Percentiles rank a stretch among this genome's conserved stretches.
These are phyloP conservation scores for Phyto melanocephala DNA, from an alignment of 2,888 invertebrate genomes.

Conservation along the genomic window DNA sequence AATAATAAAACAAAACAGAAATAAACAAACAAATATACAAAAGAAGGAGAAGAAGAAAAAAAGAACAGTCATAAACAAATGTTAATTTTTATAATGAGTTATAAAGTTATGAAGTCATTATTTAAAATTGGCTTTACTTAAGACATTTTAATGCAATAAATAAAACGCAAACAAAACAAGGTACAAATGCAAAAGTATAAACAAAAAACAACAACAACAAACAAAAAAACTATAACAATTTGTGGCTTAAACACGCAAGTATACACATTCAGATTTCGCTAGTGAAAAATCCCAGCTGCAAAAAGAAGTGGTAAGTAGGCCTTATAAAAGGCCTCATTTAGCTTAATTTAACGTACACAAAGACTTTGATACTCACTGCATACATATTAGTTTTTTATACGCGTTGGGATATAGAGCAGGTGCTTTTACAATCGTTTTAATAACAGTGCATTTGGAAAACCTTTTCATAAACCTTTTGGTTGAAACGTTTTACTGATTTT, in stretches of 20 bases:
- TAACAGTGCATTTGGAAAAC: no score
- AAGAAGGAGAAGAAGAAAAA: background rate
- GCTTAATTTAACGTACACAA: no score
- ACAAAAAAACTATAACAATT: slow-evolving; percentile 29
- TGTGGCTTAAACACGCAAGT: slow-evolving; percentile 2
- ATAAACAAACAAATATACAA: background rate
- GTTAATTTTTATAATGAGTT: slow-evolving; percentile 50
- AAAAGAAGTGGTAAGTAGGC: no score
- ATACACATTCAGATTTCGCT: background rate
- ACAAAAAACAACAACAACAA: background rate
- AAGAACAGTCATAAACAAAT: slow-evolving; percentile 42
- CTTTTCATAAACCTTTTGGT: no score
- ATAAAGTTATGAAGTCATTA: slow-evolving; percentile 56
- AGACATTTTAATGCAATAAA: slow-evolving; percentile 23
- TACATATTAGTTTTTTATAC: no score
- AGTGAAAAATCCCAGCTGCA: no score
- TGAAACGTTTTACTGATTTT: no score
- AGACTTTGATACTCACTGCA: no score
- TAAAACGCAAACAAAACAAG: slow-evolving; percentile 24
- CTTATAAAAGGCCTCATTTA: no score
- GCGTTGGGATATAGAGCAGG: no score
- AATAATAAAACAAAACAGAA: background rate
- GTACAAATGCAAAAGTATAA: background rate
- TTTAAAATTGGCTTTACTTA: slow-evolving; percentile 45
- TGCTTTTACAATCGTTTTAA: no score